phyloP scores from a whole-genome alignment of 2,797 vertebrate species.

The Sebastes diploproa region DNA sequence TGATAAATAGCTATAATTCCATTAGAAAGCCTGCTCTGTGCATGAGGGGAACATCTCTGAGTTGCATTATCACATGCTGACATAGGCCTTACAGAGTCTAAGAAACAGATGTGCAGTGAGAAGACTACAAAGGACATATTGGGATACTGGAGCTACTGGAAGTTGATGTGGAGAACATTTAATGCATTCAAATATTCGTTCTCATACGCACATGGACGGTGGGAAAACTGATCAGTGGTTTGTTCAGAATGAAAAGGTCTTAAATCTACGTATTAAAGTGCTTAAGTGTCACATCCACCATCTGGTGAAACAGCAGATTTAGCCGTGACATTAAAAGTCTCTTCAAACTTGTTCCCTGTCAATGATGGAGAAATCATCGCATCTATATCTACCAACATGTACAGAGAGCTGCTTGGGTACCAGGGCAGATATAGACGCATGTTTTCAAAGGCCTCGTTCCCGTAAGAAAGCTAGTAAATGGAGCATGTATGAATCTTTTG shows the following conservation, averaged over 20 bases:
- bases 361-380: conserved; percentile 9
- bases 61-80: conserved; percentile 29
- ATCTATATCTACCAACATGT: not conserved
- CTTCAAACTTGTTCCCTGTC: conserved; percentile 21
- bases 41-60: conserved; percentile 17
- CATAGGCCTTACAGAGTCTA: conserved; percentile 20
- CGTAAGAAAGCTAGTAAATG: not conserved
- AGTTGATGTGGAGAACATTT: not conserved
- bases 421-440: not conserved
- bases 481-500: not conserved
- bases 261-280: conserved; percentile 65
- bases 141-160: not conserved
- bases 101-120: conserved; percentile 2
- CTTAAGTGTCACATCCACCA: conserved; percentile 50
- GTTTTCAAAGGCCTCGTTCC: conserved; percentile 20
- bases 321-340: conserved; percentile 23
- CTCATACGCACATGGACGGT: not conserved
- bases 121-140: not conserved
- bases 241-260: conserved; percentile 18
- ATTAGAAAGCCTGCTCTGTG: conserved; percentile 26
- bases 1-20: conserved; percentile 32
- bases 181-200: conserved; percentile 15
- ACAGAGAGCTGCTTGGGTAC: conserved; percentile 13
- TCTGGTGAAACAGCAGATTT: conserved; percentile 38
- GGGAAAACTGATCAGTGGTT: conserved; percentile 23